Percentiles rank a stretch among this genome's conserved stretches.
Conservation (phyloP, 2,888 invertebrate species). For the Ormia ochracea region DNA sequence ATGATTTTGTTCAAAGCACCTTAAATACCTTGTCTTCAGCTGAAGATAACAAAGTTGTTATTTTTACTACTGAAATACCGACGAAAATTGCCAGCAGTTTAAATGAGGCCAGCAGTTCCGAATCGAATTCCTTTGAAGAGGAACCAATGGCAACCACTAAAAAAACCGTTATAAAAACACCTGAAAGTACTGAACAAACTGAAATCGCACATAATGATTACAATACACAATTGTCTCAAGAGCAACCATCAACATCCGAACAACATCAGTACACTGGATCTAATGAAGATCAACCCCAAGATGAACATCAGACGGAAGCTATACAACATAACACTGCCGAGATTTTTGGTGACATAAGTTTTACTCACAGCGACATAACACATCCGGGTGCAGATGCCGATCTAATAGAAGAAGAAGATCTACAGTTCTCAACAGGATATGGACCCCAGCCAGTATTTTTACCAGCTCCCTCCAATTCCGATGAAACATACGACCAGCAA, state of each 20-base stretch:
- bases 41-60: conserved; percentile 61
- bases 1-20: conserved; percentile 74
- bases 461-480: conserved; percentile 76
- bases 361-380: conserved; percentile 80
- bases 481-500: conserved; percentile 65
- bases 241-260: background rate
- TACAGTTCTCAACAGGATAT: conserved; percentile 78
- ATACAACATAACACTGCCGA: conserved; percentile 44
- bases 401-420: conserved; percentile 80
- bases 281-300: background rate
- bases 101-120: conserved; percentile 68
- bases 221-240: background rate
- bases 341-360: conserved; percentile 73
- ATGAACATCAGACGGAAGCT: background rate
- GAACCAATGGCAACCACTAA: conserved; percentile 46
- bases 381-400: conserved; percentile 82
- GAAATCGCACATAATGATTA: background rate
- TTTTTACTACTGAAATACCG: conserved; percentile 73
- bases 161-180: conserved; percentile 30
- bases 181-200: background rate
- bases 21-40: conserved; percentile 70
- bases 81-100: conserved; percentile 70
- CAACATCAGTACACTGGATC: background rate
- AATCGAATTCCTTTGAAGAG: conserved; percentile 72
- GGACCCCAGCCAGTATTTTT: conserved; percentile 73